phyloP scores from a whole-genome alignment of 1,140 invertebrate species.

The Hyles euphorbiae region DNA sequence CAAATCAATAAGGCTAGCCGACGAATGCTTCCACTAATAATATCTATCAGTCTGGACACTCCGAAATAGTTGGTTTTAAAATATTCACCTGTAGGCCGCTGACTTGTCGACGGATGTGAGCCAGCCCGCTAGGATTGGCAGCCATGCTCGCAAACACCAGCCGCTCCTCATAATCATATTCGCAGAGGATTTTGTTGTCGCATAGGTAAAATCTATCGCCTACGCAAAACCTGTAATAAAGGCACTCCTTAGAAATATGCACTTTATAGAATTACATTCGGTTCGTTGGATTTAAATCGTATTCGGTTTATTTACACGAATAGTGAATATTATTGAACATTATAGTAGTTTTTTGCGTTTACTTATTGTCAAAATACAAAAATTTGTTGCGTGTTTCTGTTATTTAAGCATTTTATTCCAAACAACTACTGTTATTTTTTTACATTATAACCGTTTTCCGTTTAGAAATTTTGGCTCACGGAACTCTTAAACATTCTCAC shows the following conservation, averaged over 20 bases:
- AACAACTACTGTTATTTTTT: no score
- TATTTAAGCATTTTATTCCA: no score
- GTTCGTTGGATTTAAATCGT: no score
- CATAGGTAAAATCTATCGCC: slow-evolving; percentile 94
- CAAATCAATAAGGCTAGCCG: no score
- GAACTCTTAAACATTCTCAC: slow-evolving; percentile 70
- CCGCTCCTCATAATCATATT: slow-evolving; percentile 95
- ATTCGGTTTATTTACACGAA: no score
- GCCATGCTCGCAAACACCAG: slow-evolving; percentile 92
- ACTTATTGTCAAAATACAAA: no score
- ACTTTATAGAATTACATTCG: no score
- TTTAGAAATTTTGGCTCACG: no score
- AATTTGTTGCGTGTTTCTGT: no score
- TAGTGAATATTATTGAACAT: no score
- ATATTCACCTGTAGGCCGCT: slow-evolving; percentile 82
- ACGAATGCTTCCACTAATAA: background rate
- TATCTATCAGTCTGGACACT: slow-evolving; percentile 18
- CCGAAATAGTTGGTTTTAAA: slow-evolving; percentile 21
- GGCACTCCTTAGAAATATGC: background rate
- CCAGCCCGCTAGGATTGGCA: slow-evolving; percentile 89
- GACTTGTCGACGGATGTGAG: slow-evolving; percentile 91
- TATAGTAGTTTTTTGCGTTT: no score
- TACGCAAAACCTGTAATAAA: slow-evolving; percentile 90
- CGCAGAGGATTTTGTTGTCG: slow-evolving; percentile 95
- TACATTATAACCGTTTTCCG: no score